Conservation (phyloP, 2,113 vertebrate genomes). For the Sylvicapra grimmia region DNA sequence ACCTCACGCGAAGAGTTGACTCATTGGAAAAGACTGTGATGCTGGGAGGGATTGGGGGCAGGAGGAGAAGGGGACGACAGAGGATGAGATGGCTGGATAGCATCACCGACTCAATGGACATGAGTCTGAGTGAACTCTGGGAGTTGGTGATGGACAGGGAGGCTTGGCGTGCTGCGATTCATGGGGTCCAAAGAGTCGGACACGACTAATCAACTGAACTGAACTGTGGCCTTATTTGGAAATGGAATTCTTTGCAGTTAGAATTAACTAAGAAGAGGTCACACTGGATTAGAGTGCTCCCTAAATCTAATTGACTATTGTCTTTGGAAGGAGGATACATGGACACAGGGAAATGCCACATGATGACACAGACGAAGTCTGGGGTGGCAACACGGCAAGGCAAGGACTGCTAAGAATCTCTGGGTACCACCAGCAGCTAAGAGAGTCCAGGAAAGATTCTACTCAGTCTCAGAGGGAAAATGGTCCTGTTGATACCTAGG, state of each 20-base stretch:
- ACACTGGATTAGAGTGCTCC: neutral
- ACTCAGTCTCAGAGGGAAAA: neutral
- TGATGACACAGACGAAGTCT: neutral
- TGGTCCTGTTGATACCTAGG: neutral
- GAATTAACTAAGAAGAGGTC: neutral
- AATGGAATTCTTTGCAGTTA: neutral
- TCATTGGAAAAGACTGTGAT: too few species aligned
- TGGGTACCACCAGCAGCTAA: neutral
- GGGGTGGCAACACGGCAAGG: neutral
- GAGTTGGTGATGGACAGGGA: too few species aligned
- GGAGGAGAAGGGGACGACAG: too few species aligned
- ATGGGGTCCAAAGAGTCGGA: too few species aligned
- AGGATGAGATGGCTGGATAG: too few species aligned
- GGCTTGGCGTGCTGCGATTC: too few species aligned
- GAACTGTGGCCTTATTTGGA: neutral
- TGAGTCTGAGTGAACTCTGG: too few species aligned
- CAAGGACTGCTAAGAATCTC: neutral
- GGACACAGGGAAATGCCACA: too few species aligned
- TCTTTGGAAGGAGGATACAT: neutral
- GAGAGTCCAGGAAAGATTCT: neutral
- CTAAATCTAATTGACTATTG: neutral
- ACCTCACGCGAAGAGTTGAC: too few species aligned
- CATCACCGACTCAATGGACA: rapidly evolving
- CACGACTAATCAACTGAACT: too few species aligned
- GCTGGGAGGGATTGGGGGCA: too few species aligned